phyloP scores from a whole-genome alignment of 2,888 invertebrate genomes.

The Tachystola acroxantha region DNA sequence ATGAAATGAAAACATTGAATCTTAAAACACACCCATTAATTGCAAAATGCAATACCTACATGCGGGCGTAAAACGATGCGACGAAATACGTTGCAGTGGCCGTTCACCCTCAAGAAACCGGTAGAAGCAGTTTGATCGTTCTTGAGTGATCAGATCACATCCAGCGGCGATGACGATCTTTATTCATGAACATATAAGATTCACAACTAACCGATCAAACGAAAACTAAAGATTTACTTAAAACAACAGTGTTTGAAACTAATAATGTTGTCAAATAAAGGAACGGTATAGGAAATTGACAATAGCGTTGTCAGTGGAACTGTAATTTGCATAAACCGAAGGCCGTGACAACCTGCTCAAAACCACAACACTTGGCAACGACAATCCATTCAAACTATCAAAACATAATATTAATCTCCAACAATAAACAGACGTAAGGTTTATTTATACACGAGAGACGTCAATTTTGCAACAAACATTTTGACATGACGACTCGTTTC shows the following conservation, averaged over 20 bases:
- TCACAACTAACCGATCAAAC: neutral
- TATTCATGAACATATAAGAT: slow-evolving; percentile 2
- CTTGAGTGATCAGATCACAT: slow-evolving; percentile 8
- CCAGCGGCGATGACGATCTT: slow-evolving; percentile 4
- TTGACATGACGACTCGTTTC: slow-evolving; percentile 21
- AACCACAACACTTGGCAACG: slow-evolving; percentile 26
- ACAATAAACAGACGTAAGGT: slow-evolving; percentile 17
- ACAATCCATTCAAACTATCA: slow-evolving; percentile 18
- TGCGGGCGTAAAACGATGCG: slow-evolving; percentile 2
- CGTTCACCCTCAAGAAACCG: slow-evolving; percentile 12
- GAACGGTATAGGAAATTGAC: slow-evolving; percentile 29
- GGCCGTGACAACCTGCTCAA: slow-evolving; percentile 30
- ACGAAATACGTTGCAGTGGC: slow-evolving; percentile 6
- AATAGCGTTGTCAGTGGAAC: slow-evolving; percentile 20
- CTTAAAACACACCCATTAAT: too few relatives aligned
- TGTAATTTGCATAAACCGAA: slow-evolving; percentile 35
- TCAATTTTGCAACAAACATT: slow-evolving; percentile 31
- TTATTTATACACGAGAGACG: slow-evolving; percentile 6
- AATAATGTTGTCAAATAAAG: neutral
- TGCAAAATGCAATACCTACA: neutral
- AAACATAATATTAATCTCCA: slow-evolving; percentile 14
- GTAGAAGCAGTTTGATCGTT: slow-evolving; percentile 8
- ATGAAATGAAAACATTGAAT: too few relatives aligned
- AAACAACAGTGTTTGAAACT: too few relatives aligned
- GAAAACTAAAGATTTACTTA: neutral